Evolutionary conservation across 2,888 invertebrate genomes (phyloP).

Genomic region (Didymodactylos carnosus): DNA sequence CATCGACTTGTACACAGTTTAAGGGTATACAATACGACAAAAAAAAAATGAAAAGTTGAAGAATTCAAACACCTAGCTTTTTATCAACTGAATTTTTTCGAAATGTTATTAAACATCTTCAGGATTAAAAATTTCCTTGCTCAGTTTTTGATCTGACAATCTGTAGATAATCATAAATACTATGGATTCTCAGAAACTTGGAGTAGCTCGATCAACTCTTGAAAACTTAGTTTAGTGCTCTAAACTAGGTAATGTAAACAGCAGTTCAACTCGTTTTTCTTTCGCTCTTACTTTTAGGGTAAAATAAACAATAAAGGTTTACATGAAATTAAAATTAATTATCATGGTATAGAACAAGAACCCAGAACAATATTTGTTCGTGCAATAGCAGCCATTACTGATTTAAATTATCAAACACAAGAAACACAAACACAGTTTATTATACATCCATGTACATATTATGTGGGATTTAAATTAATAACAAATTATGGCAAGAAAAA

Average conservation of each 20-base stretch:
- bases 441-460: not conserved
- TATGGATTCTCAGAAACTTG: no score
- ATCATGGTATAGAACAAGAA: not conserved
- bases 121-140: not conserved
- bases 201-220: no score
- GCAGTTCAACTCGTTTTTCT: no score
- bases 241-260: no score
- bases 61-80: not conserved
- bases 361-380: not conserved
- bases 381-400: not conserved
- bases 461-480: not conserved
- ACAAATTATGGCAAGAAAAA: not conserved
- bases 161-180: no score
- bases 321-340: not conserved
- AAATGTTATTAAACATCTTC: not conserved
- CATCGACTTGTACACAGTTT: not conserved
- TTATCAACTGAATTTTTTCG: not conserved
- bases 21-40: no score
- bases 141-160: not conserved
- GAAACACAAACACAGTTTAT: not conserved
- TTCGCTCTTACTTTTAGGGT: not conserved
- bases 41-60: no score
- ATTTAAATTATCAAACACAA: not conserved
- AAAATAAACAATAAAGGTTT: not conserved
- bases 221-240: no score